phyloP scores from a whole-genome alignment of 2,888 invertebrate species.

The Lepidochitona cinerea region DNA sequence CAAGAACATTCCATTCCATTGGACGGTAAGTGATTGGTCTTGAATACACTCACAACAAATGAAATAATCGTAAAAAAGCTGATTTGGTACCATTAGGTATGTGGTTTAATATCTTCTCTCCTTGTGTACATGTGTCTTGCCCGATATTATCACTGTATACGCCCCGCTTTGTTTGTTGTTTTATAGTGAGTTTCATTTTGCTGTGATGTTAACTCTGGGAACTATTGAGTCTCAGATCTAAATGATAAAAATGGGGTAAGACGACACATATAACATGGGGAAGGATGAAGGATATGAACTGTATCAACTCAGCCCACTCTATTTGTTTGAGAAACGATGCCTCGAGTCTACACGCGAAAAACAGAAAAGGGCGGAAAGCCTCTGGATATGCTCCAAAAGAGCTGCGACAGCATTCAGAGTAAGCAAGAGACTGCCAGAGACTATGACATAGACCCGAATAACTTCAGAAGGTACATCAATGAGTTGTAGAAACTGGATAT shows the following conservation, averaged over 20 bases:
- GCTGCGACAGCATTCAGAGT: conserved; percentile 78
- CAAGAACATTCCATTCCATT: too few relatives aligned
- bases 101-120: not conserved
- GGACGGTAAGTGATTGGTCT: too few relatives aligned
- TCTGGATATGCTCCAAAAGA: conserved; percentile 58
- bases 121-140: not conserved
- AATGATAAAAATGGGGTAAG: not conserved
- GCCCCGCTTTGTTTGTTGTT: not conserved
- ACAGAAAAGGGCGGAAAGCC: conserved; percentile 4
- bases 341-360: conserved; percentile 4
- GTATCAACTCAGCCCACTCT: not conserved
- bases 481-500: conserved; percentile 3
- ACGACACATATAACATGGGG: not conserved
- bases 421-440: conserved; percentile 72
- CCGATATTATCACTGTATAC: not conserved
- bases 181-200: not conserved
- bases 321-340: not conserved
- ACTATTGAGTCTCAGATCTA: not conserved
- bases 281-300: not conserved
- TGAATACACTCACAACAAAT: too few relatives aligned
- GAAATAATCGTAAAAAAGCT: not conserved
- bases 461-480: conserved; percentile 38
- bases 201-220: not conserved
- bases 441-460: conserved; percentile 62
- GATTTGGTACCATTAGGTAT: not conserved